Evolutionary conservation across 2,797 vertebrate species (phyloP).

Genomic region (Thripadectes ignobilis): DNA sequence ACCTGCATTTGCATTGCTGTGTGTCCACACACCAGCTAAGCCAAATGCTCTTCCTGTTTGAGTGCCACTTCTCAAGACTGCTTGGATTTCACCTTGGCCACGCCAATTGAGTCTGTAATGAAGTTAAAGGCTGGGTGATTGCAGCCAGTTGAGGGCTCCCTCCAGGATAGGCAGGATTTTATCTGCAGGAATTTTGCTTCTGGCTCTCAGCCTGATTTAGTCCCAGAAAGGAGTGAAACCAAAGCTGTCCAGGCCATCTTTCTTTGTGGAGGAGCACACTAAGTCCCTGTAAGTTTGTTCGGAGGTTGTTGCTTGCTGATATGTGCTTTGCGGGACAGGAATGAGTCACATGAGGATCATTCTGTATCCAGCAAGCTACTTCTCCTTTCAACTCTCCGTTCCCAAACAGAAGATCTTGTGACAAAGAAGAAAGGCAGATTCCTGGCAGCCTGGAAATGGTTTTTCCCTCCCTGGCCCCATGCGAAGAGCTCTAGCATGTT

Average conservation of each 20-base stretch:
- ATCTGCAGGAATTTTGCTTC: constrained; percentile 31
- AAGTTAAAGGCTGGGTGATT: constrained; percentile 8
- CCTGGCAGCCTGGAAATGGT: constrained; percentile 5
- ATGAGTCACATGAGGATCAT: constrained; percentile 60
- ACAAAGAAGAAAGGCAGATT: constrained; percentile 30
- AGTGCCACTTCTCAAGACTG: not conserved
- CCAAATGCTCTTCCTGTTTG: not conserved
- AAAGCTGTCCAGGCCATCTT: not conserved
- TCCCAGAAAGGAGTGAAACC: constrained; percentile 50
- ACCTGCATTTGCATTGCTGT: not conserved
- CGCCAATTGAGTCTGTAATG: not conserved
- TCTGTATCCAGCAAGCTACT: constrained; percentile 30
- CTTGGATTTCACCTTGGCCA: constrained; percentile 45
- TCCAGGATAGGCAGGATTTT: not conserved
- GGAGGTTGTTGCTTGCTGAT: constrained; percentile 15
- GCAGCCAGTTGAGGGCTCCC: not conserved
- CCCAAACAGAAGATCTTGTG: constrained; percentile 32
- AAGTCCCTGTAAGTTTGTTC: constrained; percentile 52
- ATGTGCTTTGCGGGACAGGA: constrained; percentile 2
- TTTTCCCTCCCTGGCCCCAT: not conserved
- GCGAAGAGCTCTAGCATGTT: constrained; percentile 39
- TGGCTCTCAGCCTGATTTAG: constrained; percentile 25
- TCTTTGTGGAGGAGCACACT: constrained; percentile 6
- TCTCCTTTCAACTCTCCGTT: constrained; percentile 61
- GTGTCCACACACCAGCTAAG: not conserved